phyloP scores from a whole-genome alignment of 2,797 vertebrate genomes.

The Cyprinella venusta region DNA sequence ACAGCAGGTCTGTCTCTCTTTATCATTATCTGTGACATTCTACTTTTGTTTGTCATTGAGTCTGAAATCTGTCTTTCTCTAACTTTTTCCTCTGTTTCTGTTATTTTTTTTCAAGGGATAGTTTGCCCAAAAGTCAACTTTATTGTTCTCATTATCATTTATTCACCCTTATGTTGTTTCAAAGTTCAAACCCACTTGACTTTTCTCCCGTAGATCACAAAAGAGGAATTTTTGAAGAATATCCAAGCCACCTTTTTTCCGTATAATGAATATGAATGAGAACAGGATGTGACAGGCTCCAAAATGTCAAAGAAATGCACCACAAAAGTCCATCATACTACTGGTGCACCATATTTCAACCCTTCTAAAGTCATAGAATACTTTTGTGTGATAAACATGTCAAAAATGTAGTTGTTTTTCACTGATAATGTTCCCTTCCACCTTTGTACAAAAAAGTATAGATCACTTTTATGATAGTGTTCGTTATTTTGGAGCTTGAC shows the following conservation, averaged over 20 bases:
- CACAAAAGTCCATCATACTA: not conserved
- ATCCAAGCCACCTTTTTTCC: not conserved
- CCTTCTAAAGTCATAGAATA: not conserved
- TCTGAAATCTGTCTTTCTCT: constrained; percentile 2
- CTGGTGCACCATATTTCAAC: not conserved
- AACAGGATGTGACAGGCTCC: not conserved
- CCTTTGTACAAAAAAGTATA: not conserved
- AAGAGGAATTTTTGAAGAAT: constrained; percentile 1
- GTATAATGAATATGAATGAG: not conserved
- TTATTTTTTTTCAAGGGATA: not conserved
- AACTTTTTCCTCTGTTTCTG: not conserved
- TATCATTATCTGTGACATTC: not conserved
- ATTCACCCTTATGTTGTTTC: not conserved
- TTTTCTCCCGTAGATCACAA: not conserved
- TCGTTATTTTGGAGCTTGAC: not conserved
- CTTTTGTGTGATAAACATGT: not conserved
- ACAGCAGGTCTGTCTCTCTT: constrained; percentile 80
- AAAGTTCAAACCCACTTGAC: not conserved
- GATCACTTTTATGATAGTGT: not conserved
- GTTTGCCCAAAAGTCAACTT: not conserved
- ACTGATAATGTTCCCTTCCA: not conserved
- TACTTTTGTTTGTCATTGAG: not conserved
- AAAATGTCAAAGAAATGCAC: not conserved
- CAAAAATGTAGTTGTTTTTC: not conserved
- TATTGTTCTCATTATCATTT: not conserved